Conservation (phyloP, 1,140 invertebrate species). For the Eriosoma lanigerum region DNA sequence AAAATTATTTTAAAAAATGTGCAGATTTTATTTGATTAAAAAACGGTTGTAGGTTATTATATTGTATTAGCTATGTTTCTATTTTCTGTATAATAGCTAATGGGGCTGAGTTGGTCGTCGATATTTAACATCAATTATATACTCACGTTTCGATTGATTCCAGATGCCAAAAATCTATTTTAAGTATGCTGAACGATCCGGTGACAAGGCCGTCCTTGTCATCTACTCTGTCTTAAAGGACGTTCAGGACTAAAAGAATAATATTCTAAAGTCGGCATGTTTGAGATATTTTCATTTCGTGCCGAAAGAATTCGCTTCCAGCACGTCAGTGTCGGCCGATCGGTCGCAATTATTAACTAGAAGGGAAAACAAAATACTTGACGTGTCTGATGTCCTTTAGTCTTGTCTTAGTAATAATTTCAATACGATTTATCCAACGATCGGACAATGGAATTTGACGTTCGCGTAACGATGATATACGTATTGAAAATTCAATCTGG, state of each 20-base stretch:
- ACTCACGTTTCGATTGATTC: constrained; percentile 5
- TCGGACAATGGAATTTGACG: neutral
- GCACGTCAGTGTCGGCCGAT: neutral
- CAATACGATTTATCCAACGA: constrained; percentile 2
- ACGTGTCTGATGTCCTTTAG: neutral
- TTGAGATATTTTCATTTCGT: constrained; percentile 28
- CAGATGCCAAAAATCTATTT: neutral
- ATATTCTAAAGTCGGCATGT: neutral
- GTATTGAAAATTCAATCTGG: neutral
- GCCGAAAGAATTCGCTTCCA: constrained; percentile 16
- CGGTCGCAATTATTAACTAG: too few relatives aligned
- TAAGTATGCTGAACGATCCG: neutral
- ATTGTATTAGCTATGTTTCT: too few relatives aligned
- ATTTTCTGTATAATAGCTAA: too few relatives aligned
- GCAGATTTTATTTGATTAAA: too few relatives aligned
- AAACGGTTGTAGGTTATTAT: too few relatives aligned
- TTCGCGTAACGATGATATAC: neutral
- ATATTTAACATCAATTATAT: neutral
- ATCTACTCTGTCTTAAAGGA: neutral
- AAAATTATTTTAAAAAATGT: too few relatives aligned
- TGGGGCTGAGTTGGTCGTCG: too few relatives aligned
- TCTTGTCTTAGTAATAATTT: constrained; percentile 15
- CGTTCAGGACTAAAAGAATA: neutral
- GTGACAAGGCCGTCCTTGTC: constrained; percentile 33
- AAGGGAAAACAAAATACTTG: too few relatives aligned